A percentile compares a stretch with the other conserved stretches of the same genome.
Conservation (phyloP, 2,888 invertebrate genomes). For the Synanthedon andrenaeformis region DNA sequence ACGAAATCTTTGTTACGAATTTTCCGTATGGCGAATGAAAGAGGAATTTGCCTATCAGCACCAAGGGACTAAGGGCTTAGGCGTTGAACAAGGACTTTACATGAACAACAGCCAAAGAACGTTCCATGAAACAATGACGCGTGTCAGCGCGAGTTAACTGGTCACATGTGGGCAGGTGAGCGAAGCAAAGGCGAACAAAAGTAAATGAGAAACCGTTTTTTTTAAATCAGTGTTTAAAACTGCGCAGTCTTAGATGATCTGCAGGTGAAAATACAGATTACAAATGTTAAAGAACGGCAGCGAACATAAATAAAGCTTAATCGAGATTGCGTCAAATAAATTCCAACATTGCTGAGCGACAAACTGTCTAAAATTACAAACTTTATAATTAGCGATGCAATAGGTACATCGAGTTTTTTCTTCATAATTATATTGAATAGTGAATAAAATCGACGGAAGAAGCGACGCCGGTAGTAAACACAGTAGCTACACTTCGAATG, state of each 20-base stretch:
- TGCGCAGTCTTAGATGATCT: slow-evolving; percentile 80
- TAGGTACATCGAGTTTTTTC: slow-evolving; percentile 94
- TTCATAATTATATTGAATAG: slow-evolving; percentile 79
- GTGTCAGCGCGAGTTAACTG: slow-evolving; percentile 22
- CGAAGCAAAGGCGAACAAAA: slow-evolving; percentile 53
- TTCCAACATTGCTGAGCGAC: slow-evolving; percentile 97
- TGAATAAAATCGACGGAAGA: too few species aligned
- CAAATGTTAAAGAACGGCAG: slow-evolving; percentile 96
- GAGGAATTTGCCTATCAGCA: slow-evolving; percentile 85
- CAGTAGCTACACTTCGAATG: too few species aligned
- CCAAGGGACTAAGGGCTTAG: too few species aligned
- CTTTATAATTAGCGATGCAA: slow-evolving; percentile 93
- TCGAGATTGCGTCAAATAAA: too few species aligned
- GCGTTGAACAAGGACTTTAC: slow-evolving; percentile 11
- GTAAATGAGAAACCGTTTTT: slow-evolving; percentile 36
- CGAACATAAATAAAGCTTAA: slow-evolving; percentile 97
- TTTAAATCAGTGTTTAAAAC: slow-evolving; percentile 72
- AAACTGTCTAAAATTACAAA: slow-evolving; percentile 98
- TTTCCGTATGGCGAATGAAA: slow-evolving; percentile 98
- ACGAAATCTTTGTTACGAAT: slow-evolving; percentile 93
- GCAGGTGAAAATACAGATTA: slow-evolving; percentile 90
- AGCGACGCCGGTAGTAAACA: too few species aligned
- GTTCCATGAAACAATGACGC: slow-evolving; percentile 14
- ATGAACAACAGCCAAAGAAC: slow-evolving; percentile 25
- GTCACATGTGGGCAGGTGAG: slow-evolving; percentile 36